These are phyloP conservation scores for Chanos chanos DNA, from an alignment of 2,797 vertebrate species.

Conservation along the genomic window DNA sequence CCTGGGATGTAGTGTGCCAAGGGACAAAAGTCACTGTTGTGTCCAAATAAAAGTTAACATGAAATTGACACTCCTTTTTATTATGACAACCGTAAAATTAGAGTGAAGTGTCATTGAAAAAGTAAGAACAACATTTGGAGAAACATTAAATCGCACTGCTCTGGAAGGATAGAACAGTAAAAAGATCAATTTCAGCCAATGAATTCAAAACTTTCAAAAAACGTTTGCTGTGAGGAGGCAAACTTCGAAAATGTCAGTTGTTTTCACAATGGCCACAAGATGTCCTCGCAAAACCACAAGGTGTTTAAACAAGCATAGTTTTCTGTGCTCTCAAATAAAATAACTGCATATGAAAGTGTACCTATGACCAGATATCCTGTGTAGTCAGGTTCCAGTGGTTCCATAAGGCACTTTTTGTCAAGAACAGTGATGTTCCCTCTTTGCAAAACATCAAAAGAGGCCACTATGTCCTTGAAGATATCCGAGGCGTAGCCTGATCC, in stretches of 20 bases:
- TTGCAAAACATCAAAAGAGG: conserved; percentile 76
- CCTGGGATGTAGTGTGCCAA: conserved; percentile 64
- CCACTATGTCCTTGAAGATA: conserved; percentile 79
- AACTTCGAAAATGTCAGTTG: no score
- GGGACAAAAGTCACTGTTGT: conserved; percentile 5
- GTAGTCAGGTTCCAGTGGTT: conserved; percentile 68
- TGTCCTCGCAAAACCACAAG: conserved; percentile 13
- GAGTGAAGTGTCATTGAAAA: not conserved
- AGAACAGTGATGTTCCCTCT: conserved; percentile 77
- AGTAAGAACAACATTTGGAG: not conserved
- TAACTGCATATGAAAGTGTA: not conserved
- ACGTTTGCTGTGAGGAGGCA: no score
- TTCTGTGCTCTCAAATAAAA: not conserved
- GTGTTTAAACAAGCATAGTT: not conserved
- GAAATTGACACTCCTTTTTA: not conserved
- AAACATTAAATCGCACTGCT: not conserved
- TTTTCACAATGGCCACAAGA: conserved; percentile 17
- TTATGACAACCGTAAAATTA: not conserved
- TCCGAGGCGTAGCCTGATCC: conserved; percentile 76
- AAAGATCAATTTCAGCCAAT: no score
- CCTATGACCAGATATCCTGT: conserved; percentile 51
- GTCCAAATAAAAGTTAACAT: not conserved
- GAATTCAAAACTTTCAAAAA: no score
- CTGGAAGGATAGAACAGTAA: not conserved
- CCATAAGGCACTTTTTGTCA: conserved; percentile 73